Conservation (phyloP, 2,113 vertebrate genomes). For the Rhodinocichla rosea region DNA sequence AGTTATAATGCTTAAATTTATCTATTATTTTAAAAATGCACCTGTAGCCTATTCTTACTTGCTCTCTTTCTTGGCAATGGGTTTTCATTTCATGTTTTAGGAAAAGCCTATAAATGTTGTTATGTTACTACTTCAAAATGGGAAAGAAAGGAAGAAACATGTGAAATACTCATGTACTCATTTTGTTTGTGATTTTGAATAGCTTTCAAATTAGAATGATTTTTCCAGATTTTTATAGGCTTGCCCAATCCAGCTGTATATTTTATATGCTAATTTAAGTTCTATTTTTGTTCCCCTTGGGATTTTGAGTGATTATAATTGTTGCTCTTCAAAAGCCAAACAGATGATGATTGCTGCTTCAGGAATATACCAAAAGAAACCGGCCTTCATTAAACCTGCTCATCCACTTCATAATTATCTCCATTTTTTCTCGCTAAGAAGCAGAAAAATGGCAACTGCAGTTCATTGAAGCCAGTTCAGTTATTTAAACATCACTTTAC, state of each 20-base stretch:
- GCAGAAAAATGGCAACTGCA: slow-evolving; percentile 74
- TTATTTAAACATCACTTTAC: slow-evolving; percentile 78
- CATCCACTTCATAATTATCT: slow-evolving; percentile 85
- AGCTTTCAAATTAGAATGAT: slow-evolving; percentile 80
- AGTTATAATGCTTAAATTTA: background rate
- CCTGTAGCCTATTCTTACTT: slow-evolving; percentile 7
- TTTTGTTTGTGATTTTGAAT: slow-evolving; percentile 79
- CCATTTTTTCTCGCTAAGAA: slow-evolving; percentile 79
- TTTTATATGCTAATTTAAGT: slow-evolving; percentile 87
- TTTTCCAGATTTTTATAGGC: slow-evolving; percentile 77
- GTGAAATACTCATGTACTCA: slow-evolving; percentile 72
- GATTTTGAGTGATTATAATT: slow-evolving; percentile 90
- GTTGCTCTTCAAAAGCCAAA: slow-evolving; percentile 87
- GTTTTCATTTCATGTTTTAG: slow-evolving; percentile 65
- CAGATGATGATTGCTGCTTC: slow-evolving; percentile 87
- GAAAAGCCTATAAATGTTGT: slow-evolving; percentile 71
- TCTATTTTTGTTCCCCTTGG: slow-evolving; percentile 85
- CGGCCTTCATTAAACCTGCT: slow-evolving; percentile 86
- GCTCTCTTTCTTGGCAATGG: slow-evolving; percentile 18
- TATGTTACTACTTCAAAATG: slow-evolving; percentile 57
- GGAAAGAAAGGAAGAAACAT: slow-evolving; percentile 64
- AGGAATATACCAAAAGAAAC: slow-evolving; percentile 86
- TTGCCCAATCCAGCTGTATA: slow-evolving; percentile 86
- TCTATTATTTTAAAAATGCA: slow-evolving; percentile 4
- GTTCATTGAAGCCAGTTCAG: slow-evolving; percentile 76